Percentiles rank a stretch among this genome's conserved stretches.
phyloP scores from a whole-genome alignment of 2,797 vertebrate species.

The Mormyrus proboscirostris region DNA sequence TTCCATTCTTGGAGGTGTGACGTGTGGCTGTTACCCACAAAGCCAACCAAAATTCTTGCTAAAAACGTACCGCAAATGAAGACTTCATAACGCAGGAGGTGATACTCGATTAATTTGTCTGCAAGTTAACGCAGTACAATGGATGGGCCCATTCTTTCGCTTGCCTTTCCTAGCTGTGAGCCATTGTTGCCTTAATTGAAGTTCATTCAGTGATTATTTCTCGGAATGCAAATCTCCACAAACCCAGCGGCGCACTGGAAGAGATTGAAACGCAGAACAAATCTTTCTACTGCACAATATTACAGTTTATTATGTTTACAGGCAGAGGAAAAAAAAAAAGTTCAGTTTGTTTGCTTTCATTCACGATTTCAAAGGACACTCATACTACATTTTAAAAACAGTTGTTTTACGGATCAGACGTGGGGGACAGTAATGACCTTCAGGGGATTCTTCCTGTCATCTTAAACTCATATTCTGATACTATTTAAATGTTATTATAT shows the following conservation, averaged over 20 bases:
- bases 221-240: conserved; percentile 27
- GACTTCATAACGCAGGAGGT: conserved; percentile 24
- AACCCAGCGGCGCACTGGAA: conserved; percentile 19
- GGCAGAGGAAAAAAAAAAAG: not conserved
- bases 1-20: not conserved
- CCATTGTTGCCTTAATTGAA: conserved; percentile 43
- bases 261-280: conserved; percentile 24
- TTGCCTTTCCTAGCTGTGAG: conserved; percentile 35
- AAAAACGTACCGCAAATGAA: conserved; percentile 26
- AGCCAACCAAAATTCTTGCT: not conserved
- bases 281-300: conserved; percentile 14
- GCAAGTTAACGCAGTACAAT: conserved; percentile 39
- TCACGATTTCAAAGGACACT: not conserved
- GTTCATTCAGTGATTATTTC: conserved; percentile 34
- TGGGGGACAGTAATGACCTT: not conserved
- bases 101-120: conserved; percentile 37
- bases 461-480: not conserved
- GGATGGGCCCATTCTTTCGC: conserved; percentile 38
- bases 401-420: not conserved
- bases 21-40: not conserved
- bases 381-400: not conserved
- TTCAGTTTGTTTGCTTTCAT: not conserved
- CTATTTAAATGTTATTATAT: not conserved
- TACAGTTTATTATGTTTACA: not conserved
- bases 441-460: not conserved